These are phyloP conservation scores for Caenorhabditis uteleia DNA, from an alignment of 2,888 invertebrate species.

Conservation along the genomic window DNA sequence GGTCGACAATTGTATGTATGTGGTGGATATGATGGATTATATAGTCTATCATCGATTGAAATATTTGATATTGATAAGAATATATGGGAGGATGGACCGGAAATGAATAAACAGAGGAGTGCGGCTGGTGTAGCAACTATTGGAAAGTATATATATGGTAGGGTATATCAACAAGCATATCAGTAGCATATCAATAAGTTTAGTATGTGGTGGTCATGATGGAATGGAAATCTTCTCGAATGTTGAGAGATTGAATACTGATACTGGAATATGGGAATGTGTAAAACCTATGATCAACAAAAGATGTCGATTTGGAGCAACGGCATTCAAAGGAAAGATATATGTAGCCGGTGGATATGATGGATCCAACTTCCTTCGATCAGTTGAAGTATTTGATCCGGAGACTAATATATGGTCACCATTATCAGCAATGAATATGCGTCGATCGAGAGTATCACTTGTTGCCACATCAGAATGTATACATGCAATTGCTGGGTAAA, in stretches of 20 bases:
- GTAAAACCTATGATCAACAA: slow-evolving; percentile 82
- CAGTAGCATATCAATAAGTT: slow-evolving; percentile 7
- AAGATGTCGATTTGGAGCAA: slow-evolving; percentile 83
- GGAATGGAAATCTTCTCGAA: slow-evolving; percentile 78
- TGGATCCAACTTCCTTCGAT: slow-evolving; percentile 82
- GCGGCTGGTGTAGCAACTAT: slow-evolving; percentile 65
- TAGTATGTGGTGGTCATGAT: slow-evolving; percentile 82
- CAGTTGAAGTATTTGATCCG: slow-evolving; percentile 76
- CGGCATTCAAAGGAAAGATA: slow-evolving; percentile 81
- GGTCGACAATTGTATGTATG: slow-evolving; percentile 56
- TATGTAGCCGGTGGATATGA: slow-evolving; percentile 85
- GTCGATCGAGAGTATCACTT: slow-evolving; percentile 70
- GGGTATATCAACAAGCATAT: too few relatives aligned
- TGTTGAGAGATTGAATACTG: slow-evolving; percentile 82
- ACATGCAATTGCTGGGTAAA: slow-evolving; percentile 64
- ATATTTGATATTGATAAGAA: slow-evolving; percentile 62
- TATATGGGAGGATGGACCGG: slow-evolving; percentile 70
- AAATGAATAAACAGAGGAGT: slow-evolving; percentile 72
- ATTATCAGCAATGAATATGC: slow-evolving; percentile 83
- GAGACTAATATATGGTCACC: slow-evolving; percentile 76
- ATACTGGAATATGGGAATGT: slow-evolving; percentile 73
- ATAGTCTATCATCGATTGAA: slow-evolving; percentile 84
- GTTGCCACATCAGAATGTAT: slow-evolving; percentile 54
- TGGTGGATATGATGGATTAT: slow-evolving; percentile 74
- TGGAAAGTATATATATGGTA: neutral